Base-by-base conservation (phyloP, 2,888 invertebrate genomes). In the Ommatoiulus sabulosus region DNA sequence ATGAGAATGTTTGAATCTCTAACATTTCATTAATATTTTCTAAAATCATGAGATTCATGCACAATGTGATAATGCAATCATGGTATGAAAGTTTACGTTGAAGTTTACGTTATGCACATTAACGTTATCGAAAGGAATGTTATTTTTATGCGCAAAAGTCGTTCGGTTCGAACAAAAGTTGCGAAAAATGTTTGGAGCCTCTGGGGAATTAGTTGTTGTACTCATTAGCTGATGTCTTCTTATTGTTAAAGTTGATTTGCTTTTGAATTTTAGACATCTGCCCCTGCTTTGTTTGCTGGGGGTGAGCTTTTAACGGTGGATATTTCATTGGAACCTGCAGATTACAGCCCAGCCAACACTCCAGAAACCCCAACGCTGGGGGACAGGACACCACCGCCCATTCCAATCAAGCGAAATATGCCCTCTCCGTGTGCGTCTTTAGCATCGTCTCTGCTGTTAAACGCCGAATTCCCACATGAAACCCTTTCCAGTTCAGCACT, bases 371-470 rank as follows among this genome's bases (percentile, higher is more conserved):
- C 90, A n/a, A 43, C 87, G 43, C n/a, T 20, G 24, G 43, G 20
- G 35, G 86, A 44, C 43, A 44, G 84, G 20, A 52, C 86, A 12
- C 90, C 90, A 44, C 90, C 90, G 12, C 90, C 90, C 3, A 90
- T 90, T 57, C 90, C 90, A 7, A n/a, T 90, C 20, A 90, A 90
- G 84, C 88, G 88, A 52, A 90, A 88, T 80, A 44, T 89, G 43
- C 86, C 84, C 8, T 90, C 90, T 5, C 90, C 90, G 4, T 88
- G 52, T 44, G 57, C 88, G 20, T 24, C 80, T 46, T 44, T 88
- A 5, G 80, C 88, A 35, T 80, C 88, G 17, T 88, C 88, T 8
- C 72, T 80, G 12, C 48, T 80, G 44, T 84, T 84, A 24, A 44
- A 24, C 84, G 4, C 72, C 0, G 88, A 88, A 48, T 35, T 80